Percentiles rank a stretch among this genome's conserved stretches.
Conservation (phyloP, 1,140 invertebrate species). For the Nomia melanderi region DNA sequence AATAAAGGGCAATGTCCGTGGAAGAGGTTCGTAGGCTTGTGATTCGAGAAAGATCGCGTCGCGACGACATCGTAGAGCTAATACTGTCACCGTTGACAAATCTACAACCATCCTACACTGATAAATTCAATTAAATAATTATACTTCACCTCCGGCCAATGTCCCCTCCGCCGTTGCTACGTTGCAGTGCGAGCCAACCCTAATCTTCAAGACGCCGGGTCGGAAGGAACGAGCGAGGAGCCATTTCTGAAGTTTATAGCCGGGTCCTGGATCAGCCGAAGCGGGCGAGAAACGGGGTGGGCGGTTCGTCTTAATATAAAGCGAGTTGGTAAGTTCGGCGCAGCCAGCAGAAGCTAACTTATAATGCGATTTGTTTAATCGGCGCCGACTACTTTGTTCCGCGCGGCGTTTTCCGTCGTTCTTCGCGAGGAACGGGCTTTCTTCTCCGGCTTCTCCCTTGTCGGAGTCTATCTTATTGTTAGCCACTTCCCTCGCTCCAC, state of each 20-base stretch:
- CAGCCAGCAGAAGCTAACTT: constrained; percentile 78
- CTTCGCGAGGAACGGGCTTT: constrained; percentile 51
- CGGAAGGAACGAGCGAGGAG: constrained; percentile 39
- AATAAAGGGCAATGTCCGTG: too few species aligned
- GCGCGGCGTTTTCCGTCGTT: constrained; percentile 58
- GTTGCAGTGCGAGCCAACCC: constrained; percentile 32
- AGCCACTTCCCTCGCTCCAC: not conserved
- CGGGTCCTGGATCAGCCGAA: constrained; percentile 72
- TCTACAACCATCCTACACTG: constrained; percentile 63
- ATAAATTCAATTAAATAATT: constrained; percentile 81
- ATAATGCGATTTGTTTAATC: constrained; percentile 82
- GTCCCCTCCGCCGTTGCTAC: not conserved
- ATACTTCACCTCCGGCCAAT: constrained; percentile 48
- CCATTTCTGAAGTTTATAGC: constrained; percentile 77
- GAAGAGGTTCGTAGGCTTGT: too few species aligned
- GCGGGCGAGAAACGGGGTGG: constrained; percentile 55
- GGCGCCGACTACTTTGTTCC: constrained; percentile 78
- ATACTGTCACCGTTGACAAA: constrained; percentile 66
- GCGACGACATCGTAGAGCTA: constrained; percentile 47
- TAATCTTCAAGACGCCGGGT: constrained; percentile 25
- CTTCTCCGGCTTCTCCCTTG: constrained; percentile 21
- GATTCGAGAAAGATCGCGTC: not conserved
- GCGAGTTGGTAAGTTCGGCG: constrained; percentile 75
- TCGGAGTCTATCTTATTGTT: constrained; percentile 5
- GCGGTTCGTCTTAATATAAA: constrained; percentile 80